phyloP scores from a whole-genome alignment of 2,888 invertebrate species.

The Arrhopalites spinosus region DNA sequence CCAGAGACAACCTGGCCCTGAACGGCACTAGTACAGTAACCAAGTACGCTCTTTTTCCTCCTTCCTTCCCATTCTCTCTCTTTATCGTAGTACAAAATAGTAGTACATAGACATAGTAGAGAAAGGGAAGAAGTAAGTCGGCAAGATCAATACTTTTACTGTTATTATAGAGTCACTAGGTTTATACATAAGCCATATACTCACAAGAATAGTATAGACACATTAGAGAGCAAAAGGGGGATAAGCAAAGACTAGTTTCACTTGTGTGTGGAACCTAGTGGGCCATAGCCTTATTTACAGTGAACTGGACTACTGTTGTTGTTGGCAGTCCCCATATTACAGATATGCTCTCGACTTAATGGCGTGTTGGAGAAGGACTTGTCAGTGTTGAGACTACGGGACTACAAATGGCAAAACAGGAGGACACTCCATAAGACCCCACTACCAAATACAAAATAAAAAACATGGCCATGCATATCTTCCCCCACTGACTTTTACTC shows the following conservation, averaged over 20 bases:
- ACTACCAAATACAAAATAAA: too few relatives aligned
- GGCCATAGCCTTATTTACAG: background rate
- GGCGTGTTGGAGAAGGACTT: background rate
- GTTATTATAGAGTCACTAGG: constrained; percentile 27
- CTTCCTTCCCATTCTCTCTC: background rate
- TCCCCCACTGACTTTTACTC: too few relatives aligned
- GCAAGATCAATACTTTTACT: constrained; percentile 36
- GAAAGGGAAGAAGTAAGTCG: background rate
- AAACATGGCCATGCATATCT: too few relatives aligned
- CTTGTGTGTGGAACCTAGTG: background rate
- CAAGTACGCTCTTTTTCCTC: too few relatives aligned
- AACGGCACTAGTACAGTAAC: background rate
- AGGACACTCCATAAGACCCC: too few relatives aligned
- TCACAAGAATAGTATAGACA: background rate
- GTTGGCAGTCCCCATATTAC: background rate
- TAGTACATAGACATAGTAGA: background rate
- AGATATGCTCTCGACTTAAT: background rate
- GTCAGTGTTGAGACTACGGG: too few relatives aligned
- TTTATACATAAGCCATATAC: background rate
- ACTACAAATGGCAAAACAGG: too few relatives aligned
- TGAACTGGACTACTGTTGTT: background rate
- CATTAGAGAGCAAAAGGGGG: background rate
- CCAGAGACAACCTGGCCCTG: constrained; percentile 23
- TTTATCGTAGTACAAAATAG: background rate
- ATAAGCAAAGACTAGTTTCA: background rate